These are phyloP conservation scores for Apodemus sylvaticus DNA, from an alignment of 2,113 vertebrate species.

Conservation along the genomic window DNA sequence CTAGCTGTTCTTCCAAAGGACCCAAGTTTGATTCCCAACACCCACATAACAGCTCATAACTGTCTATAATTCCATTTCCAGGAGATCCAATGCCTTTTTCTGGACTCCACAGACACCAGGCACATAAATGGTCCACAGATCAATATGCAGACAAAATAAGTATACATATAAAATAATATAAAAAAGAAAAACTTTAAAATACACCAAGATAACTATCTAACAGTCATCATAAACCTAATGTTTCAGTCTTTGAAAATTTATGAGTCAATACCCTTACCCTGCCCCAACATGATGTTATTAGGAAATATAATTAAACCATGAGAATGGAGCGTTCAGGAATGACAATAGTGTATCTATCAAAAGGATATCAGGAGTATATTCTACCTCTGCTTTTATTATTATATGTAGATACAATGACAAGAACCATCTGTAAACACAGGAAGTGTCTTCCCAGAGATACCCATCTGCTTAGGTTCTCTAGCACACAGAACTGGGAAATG, in stretches of 20 bases:
- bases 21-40: background rate
- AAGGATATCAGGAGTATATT: background rate
- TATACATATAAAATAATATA: background rate
- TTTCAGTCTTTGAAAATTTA: background rate
- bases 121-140: background rate
- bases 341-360: background rate
- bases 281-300: background rate
- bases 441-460: background rate
- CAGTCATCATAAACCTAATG: background rate
- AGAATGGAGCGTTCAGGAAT: background rate
- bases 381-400: background rate
- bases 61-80: background rate
- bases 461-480: background rate
- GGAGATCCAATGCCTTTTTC: background rate
- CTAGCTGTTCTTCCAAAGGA: background rate
- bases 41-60: background rate
- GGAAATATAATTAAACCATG: background rate
- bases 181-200: background rate
- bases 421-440: background rate
- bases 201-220: conserved; percentile 2
- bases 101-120: background rate
- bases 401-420: background rate
- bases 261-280: background rate
- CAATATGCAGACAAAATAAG: background rate
- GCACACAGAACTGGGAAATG: background rate